Base-by-base conservation (phyloP, 2,888 invertebrate genomes). In the Drosophila setosimentum region DNA sequence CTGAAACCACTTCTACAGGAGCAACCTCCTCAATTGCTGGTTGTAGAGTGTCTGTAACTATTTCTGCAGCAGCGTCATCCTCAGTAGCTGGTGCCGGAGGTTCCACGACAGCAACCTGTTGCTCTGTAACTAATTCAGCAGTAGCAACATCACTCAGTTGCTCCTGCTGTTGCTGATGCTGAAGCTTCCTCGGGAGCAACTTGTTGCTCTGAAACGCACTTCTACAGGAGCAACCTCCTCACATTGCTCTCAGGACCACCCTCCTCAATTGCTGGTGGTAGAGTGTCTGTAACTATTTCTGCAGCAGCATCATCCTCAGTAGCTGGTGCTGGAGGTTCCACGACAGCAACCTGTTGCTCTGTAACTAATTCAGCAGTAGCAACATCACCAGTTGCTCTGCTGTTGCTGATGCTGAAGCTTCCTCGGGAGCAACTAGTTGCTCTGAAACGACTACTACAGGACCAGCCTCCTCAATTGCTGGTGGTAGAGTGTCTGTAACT, bases 201-300 rank as follows among this genome's bases (percentile, higher is more conserved):
- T 60, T 51, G 42, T 29, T 13, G 11, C 1, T 55, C 50, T n/a
- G 57, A 3, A 42, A 55, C 21, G 40, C 40, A 40, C n/a, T n/a
- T n/a, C n/a, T n/a, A n/a, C n/a, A n/a, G n/a, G n/a, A n/a, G n/a
- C n/a, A n/a, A n/a, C n/a, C n/a, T 18, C 53, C 8, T 50, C 50
- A 16, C n/a, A n/a, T n/a, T n/a, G n/a, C n/a, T n/a, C n/a, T n/a
- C n/a, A n/a, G n/a, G n/a, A n/a, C n/a, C n/a, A n/a, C n/a, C n/a
- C n/a, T n/a, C n/a, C n/a, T n/a, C 54, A 24, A 37, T n/a, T 48
- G 3, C 29, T 18, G 33, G 40, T 3, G 54, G n/a, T n/a, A n/a
- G n/a, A n/a, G n/a, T n/a, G n/a, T n/a, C 16, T 4, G 16, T n/a
- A 49, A 6, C 1, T 18, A 7, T 3, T 54, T 16, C 21, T 57